Base-by-base conservation (phyloP, 2,888 invertebrate genomes). In the Pantelozetes paolii region DNA sequence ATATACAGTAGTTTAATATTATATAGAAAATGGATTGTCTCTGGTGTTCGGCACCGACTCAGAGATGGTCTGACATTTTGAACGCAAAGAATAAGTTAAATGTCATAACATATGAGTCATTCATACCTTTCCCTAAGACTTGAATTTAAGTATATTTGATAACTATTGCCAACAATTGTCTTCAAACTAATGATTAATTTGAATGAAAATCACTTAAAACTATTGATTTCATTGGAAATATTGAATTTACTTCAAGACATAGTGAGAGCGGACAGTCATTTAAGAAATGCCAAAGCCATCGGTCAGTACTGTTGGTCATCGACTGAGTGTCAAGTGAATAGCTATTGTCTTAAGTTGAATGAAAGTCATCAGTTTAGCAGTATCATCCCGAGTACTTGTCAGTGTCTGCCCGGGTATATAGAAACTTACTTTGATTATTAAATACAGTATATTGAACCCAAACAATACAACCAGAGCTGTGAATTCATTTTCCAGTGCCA, bases 221-320 rank as follows among this genome's bases (percentile, higher is more conserved):
- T 59, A 30, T 59, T 30, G 20, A 59, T 59, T 32, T 59, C 30
- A 18, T 5, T 32, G 1, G 15, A 59, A 32, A 30, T 32, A 30
- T 59, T 59, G 15, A 28, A 59, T n/a, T 23, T 67, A 5, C 20
- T 13, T n/a, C 1, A 23, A 9, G 20, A 36, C 3, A n/a, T 40
- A 6, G 26, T 20, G 11, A 9, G 23, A 67, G 67, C 20, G 23
- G 67, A 67, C 32, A 67, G 67, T 42, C 42, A 67, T 67, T 32
- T 67, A 13, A 20, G 36, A 1, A 40, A 23, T 13, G 36, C 40
- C 13, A 67, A 67, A 67, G 2, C 20, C 2, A 23, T 67, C 18
- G 67, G 67, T 40, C 23, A 67, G 67, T 23, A n/a, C 20, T 67
- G 67, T 42, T 67, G 67, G 67, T 20, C 42, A 40, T 20, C 23